Evolutionary conservation across 2,113 vertebrate genomes (phyloP), one percentile per base, ranked within the genome.

Genomic region (Ptilonorhynchus violaceus): DNA sequence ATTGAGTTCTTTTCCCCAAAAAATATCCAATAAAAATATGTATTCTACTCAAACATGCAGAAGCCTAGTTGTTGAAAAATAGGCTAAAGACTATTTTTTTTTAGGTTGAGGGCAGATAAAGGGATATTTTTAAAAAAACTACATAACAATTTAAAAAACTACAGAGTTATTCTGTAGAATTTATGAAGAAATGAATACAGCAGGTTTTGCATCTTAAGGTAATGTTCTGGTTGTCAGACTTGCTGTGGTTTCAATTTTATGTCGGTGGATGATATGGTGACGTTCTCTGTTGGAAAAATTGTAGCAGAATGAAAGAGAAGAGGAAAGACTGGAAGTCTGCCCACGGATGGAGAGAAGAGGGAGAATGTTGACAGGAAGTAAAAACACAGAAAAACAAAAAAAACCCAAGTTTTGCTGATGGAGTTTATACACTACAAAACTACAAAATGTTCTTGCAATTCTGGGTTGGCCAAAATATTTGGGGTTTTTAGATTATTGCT

Each of bases 331-430:
- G n/a, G 30, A 76, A 82, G 75, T n/a, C 19, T 58, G 12, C 22
- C 37, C 46, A 1, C 9, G 21, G 27, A 59, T 0, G 1, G 15
- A 62, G 27, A 19, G 47, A 44, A 69, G 22, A 20, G 7, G 4
- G 69, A 67, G 41, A 7, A 7, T 47, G 8, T 7, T 55, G 37
- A 21, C 23, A 81, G 42, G 37, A 92, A 49, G 47, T 13, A 39
- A 90, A 81, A 64, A 46, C 8, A 8, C 15, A 70, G 47, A 58
- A 70, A 58, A 53, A 12, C 3, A 11, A 49, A 59, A 33, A 24
- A 21, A 58, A 15, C 12, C 12, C 1, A 31, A 68, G 5, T 17
- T 14, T 33, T 73, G 13, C 2, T 58, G 8, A 22, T 24, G 44
- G 18, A 60, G 37, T 27, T 63, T 28, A 49, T 37, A 9, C 10